A percentile compares a stretch with the other conserved stretches of the same genome.
Conservation (phyloP, 1,140 invertebrate genomes). For the Drosophila aff. region DNA sequence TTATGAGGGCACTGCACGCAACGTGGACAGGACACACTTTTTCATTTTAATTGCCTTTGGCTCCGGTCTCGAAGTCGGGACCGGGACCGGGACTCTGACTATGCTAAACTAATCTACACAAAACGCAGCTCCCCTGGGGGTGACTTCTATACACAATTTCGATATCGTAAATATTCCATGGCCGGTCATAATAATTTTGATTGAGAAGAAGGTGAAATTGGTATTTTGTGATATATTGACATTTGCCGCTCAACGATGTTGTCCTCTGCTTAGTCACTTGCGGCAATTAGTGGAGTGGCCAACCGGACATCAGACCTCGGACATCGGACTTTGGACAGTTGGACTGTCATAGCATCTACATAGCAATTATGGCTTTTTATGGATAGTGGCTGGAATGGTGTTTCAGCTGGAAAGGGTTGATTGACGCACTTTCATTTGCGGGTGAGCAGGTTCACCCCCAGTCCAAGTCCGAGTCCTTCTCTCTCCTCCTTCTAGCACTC, state of each 20-base stretch:
- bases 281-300: conserved; percentile 65
- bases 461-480: neutral
- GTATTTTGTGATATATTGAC: conserved; percentile 83
- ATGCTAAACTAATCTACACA: conserved; percentile 81
- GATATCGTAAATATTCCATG: conserved; percentile 34
- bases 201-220: conserved; percentile 80
- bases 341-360: conserved; percentile 56
- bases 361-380: conserved; percentile 73
- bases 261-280: conserved; percentile 78
- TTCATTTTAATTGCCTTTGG: conserved; percentile 75
- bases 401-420: conserved; percentile 61
- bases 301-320: conserved; percentile 12
- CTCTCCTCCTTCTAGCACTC: neutral
- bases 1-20: conserved; percentile 71
- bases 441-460: conserved; percentile 25
- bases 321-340: conserved; percentile 7
- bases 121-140: conserved; percentile 74
- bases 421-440: conserved; percentile 64
- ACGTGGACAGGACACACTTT: conserved; percentile 55
- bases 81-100: conserved; percentile 17
- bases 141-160: conserved; percentile 24
- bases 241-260: conserved; percentile 67
- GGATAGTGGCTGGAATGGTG: conserved; percentile 25
- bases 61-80: conserved; percentile 1
- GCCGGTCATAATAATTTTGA: conserved; percentile 84